A percentile compares a stretch with the other conserved stretches of the same genome.
Conservation (phyloP, 2,888 invertebrate genomes). For the Patella depressa region DNA sequence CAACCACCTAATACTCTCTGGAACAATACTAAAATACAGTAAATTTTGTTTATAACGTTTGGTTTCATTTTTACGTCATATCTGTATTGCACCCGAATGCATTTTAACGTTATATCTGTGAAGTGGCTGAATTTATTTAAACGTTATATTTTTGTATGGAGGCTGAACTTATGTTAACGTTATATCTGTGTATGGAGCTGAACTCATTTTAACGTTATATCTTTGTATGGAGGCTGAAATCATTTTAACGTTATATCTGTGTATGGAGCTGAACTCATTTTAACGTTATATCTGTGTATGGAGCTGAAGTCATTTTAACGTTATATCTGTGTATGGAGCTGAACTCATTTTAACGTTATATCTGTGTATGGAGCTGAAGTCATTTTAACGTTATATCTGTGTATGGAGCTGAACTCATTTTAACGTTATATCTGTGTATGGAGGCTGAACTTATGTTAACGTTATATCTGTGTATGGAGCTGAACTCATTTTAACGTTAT, state of each 20-base stretch:
- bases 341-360: neutral
- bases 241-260: too few species aligned
- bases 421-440: too few species aligned
- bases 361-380: neutral
- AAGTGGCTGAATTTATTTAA: neutral
- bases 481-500: too few species aligned
- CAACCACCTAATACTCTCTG: slow-evolving; percentile 55
- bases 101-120: neutral
- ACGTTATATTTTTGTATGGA: neutral
- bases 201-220: too few species aligned
- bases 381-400: neutral
- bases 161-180: neutral
- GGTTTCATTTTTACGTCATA: neutral
- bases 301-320: too few species aligned
- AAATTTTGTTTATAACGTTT: neutral
- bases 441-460: too few species aligned
- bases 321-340: too few species aligned
- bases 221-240: too few species aligned
- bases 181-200: too few species aligned
- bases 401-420: neutral
- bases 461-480: too few species aligned
- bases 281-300: too few species aligned
- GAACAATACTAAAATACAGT: slow-evolving; percentile 37
- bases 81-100: neutral
- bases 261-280: too few species aligned